Base-by-base conservation (phyloP, 2,888 invertebrate species). In the Hyposoter didymator region DNA sequence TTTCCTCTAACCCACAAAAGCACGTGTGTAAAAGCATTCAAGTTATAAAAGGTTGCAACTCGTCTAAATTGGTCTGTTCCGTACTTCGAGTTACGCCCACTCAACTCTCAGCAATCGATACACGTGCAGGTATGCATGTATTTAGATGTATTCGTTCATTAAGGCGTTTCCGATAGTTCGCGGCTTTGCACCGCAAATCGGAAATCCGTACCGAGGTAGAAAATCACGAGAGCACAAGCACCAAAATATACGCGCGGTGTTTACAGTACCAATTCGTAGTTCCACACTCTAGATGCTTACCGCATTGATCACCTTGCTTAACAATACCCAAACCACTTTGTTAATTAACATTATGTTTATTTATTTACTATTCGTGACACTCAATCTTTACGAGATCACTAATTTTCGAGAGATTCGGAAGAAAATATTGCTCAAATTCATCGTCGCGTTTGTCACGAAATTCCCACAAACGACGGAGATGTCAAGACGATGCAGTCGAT, bases 111-210 rank as follows among this genome's bases (percentile, higher is more conserved):
- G 17, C 22, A 22, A 35, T 55, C 55, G 22, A 35, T 75, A 47
- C 32, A 19, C 55, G 10, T 55, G 2, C 7, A 8, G 6, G 39
- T 14, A 49, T 39, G 28, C 39, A 55, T 55, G 19, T 73, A 55
- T 73, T 55, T 35, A 14, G 22, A 55, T 73, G 28, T 22, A 55
- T 66, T 69, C 69, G 78, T 75, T 84, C 84, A 84, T 84, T 84
- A 84, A 84, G 75, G 79, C 70, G 64, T 75, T 84, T 76, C 80
- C 84, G 84, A 84, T 84, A 84, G 75, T 84, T 84, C 55, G 84
- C 73, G 75, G 80, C 76, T 81, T 76, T 45, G 6, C 76, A 62
- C 79, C 76, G 47, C 80, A 76, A 79, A 84, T 84, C 73, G 84
- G 84, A 80, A 84, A 84, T 78, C 80, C 80, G 75, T 62, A 75